Evolutionary conservation across 2,113 vertebrate genomes (phyloP), one percentile per base, ranked within the genome.

Genomic region (Montifringilla adamsi): DNA sequence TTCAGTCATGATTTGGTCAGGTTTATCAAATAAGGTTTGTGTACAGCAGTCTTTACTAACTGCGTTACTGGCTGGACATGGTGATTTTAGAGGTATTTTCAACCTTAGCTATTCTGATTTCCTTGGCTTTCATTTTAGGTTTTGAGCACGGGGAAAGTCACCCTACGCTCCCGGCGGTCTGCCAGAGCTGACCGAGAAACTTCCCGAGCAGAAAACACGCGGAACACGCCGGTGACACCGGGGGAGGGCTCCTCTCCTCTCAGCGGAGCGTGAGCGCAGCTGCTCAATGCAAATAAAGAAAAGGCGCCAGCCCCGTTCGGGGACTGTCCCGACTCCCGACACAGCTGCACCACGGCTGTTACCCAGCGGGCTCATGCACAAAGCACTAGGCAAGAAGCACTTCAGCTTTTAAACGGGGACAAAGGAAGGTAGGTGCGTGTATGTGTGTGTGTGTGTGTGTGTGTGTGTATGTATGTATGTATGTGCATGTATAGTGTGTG

Each of bases 291-390:
- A 19, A 8, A 1, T 0, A 2, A 28, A 9, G 20, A 6, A 4
- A 19, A 31, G 13, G 8, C 2, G 46, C 19, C 2, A 4, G 8
- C 13, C 27, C 39, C 10, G 3, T 3, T 8, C 41, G 4, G 22
- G 39, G 35, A 21, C 2, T 14, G 10, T 2, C 35, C 58, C 17
- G 1, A 4, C 64, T 24, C 16, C 33, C 12, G 4, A 9, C 58
- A 30, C 1, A 7, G 11, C 15, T 3, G 7, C 33, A 10, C 1
- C 0, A 17, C 10, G 3, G 1, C 26, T 33, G 2, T 1, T 13
- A 15, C 3, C n/a, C 4, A 4, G 59, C 46, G 13, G 7, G 22
- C 2, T 17, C 10, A 21, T 8, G 28, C 15, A 35, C 26, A 52
- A 33, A n/a, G 6, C 2, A 10, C 49, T 2, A 8, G 13, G 24